Base-by-base conservation (phyloP, 2,888 invertebrate species). In the Drosophila aldrichi region DNA sequence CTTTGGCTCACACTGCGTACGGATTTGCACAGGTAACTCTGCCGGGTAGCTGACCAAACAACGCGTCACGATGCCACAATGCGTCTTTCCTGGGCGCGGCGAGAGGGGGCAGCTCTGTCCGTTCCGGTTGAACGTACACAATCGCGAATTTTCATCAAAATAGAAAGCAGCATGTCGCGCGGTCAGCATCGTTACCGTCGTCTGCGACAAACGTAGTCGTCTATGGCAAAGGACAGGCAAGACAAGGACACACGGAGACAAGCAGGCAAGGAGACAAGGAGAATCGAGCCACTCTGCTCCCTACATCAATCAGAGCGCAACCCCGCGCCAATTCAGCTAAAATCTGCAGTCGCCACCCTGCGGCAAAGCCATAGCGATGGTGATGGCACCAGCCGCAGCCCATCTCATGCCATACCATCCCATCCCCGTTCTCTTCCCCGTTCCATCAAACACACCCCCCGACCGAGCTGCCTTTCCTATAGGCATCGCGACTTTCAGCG, bases 111-210 rank as follows among this genome's bases (percentile, higher is more conserved):
- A 48, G 55, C 51, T 67, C 76, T 82, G 78, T 70, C 73, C 70
- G 68, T 74, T 85, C 73, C 77, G 81, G 82, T 88, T 88, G 80
- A 90, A 73, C 77, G 84, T 80, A 81, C 84, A 80, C 74, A 90
- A 80, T 90, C 89, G 91, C 88, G 90, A 82, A 83, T 79, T 89
- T 79, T 76, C 86, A 91, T 83, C 86, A 79, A 88, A 86, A 83
- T 77, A 74, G 79, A 91, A 90, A 67, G 72, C 82, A 75, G 72
- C 63, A 72, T 74, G 73, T 79, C 69, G 82, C 75, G 75, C 65
- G 82, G 65, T 75, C 79, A 77, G 77, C 76, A 79, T 63, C 63
- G 61, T 70, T 70, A 56, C 60, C 75, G 52, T 69, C 55, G 81
- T 66, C 78, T 73, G 78, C 70, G 81, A 78, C 74, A 77, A 81